Percentiles rank a stretch among this genome's conserved stretches.
Conservation (phyloP, 2,113 vertebrate species). For the Nycticorax nycticorax region DNA sequence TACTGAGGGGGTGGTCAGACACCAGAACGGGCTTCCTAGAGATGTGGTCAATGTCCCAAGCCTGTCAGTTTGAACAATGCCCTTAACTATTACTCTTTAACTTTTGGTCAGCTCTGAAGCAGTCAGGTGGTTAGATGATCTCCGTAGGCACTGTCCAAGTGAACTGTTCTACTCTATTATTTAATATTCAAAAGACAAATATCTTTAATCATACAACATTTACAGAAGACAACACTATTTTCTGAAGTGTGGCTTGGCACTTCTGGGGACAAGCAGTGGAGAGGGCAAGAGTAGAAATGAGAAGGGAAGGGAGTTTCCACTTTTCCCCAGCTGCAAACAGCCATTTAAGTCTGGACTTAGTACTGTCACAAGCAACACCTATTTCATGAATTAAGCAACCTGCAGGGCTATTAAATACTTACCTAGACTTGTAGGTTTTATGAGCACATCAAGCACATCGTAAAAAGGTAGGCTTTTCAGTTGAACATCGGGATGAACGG, state of each 20-base stretch:
- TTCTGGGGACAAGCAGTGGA: neutral
- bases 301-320: neutral
- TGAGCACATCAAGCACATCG: slow-evolving; percentile 92
- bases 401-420: slow-evolving; percentile 41
- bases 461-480: slow-evolving; percentile 94
- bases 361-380: neutral
- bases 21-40: neutral
- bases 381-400: neutral
- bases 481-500: slow-evolving; percentile 94
- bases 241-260: neutral
- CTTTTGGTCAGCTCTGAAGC: neutral
- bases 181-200: neutral
- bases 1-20: neutral
- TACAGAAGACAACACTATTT: neutral
- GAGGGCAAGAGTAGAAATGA: neutral
- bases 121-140: neutral
- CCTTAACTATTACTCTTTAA: neutral
- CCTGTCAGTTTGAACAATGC: neutral
- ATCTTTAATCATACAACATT: neutral
- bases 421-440: slow-evolving; percentile 97
- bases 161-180: neutral
- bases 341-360: neutral
- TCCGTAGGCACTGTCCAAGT: neutral
- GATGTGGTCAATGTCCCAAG: neutral
- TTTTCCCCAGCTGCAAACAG: neutral